phyloP scores from a whole-genome alignment of 2,888 invertebrate species.

The Rhamnusium bicolor region DNA sequence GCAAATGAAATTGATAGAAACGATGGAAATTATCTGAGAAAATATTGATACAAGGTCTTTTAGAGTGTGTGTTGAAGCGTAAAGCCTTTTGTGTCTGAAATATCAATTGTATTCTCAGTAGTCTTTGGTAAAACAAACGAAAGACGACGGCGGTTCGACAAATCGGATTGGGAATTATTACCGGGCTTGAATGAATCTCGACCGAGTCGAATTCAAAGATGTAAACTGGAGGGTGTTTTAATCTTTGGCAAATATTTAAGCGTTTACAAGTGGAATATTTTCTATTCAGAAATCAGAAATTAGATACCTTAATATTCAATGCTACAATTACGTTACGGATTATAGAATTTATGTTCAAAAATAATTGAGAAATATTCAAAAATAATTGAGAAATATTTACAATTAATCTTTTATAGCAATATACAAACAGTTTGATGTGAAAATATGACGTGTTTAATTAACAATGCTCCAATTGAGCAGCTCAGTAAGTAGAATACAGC shows the following conservation, averaged over 20 bases:
- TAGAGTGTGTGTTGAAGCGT: conserved; percentile 55
- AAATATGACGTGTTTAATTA: too few species aligned
- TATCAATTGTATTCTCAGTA: conserved; percentile 59
- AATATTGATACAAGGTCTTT: conserved; percentile 57
- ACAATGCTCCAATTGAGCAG: too few species aligned
- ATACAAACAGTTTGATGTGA: too few species aligned
- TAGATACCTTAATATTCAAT: conserved; percentile 43
- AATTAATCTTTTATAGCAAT: too few species aligned
- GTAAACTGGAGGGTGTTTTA: conserved; percentile 57
- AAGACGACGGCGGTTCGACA: conserved; percentile 63
- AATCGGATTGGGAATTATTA: conserved; percentile 64
- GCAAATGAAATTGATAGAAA: conserved; percentile 52
- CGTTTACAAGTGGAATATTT: conserved; percentile 52
- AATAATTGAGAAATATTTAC: too few species aligned
- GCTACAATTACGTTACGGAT: background rate
- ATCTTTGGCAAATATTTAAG: conserved; percentile 58
- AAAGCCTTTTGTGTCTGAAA: conserved; percentile 57
- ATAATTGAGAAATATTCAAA: too few species aligned
- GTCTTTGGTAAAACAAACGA: conserved; percentile 63
- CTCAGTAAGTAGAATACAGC: too few species aligned
- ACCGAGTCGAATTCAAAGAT: conserved; percentile 51
- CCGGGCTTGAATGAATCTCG: conserved; percentile 42
- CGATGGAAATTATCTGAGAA: conserved; percentile 53
- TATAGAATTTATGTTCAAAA: background rate
- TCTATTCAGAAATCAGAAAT: conserved; percentile 51